Conservation (phyloP, 1,140 invertebrate species). For the Theocolax elegans region DNA sequence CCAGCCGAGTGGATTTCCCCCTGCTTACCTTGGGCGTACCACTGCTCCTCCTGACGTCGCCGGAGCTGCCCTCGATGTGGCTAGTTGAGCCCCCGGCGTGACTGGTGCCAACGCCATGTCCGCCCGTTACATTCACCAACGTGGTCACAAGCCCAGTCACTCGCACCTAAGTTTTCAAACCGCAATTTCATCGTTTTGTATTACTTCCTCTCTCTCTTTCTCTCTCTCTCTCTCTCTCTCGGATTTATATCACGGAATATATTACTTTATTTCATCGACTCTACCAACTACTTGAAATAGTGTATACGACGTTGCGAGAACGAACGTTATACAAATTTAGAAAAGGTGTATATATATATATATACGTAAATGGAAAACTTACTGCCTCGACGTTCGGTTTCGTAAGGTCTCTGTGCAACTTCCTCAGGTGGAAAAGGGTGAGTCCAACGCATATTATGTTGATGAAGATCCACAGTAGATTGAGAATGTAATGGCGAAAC, state of each 20-base stretch:
- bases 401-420: slow-evolving; percentile 85
- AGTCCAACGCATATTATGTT: slow-evolving; percentile 87
- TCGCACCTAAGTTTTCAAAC: slow-evolving; percentile 73
- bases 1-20: too few relatives aligned
- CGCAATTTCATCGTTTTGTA: slow-evolving; percentile 43
- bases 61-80: slow-evolving; percentile 42
- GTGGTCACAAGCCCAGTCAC: slow-evolving; percentile 80
- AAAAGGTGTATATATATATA: too few relatives aligned
- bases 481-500: slow-evolving; percentile 88
- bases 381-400: slow-evolving; percentile 77
- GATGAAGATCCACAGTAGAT: slow-evolving; percentile 89
- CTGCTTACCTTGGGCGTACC: slow-evolving; percentile 59
- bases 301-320: too few relatives aligned
- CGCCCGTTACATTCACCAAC: slow-evolving; percentile 78
- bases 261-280: too few relatives aligned
- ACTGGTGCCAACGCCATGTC: slow-evolving; percentile 47
- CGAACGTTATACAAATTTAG: too few relatives aligned
- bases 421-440: slow-evolving; percentile 86
- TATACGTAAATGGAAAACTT: too few relatives aligned
- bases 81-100: slow-evolving; percentile 51
- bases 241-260: too few relatives aligned
- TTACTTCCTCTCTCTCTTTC: not conserved
- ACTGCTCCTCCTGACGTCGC: slow-evolving; percentile 51
- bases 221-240: too few relatives aligned
- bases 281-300: too few relatives aligned